phyloP scores from a whole-genome alignment of 2,113 vertebrate genomes.

The Dasyornis broadbenti region DNA sequence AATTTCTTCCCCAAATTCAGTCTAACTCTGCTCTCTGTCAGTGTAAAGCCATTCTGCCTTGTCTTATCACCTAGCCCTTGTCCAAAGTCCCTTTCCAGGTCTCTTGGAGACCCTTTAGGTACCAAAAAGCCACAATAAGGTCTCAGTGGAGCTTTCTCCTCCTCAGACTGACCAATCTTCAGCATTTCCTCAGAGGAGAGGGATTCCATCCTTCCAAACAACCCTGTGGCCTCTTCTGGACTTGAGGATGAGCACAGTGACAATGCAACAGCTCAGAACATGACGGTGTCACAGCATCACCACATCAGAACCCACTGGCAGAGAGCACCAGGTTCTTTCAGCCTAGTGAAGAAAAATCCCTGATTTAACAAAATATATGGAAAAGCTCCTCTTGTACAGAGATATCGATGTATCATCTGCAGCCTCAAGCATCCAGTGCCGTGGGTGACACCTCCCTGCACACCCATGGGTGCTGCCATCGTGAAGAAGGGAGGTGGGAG shows the following conservation, averaged over 20 bases:
- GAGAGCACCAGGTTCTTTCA: not conserved
- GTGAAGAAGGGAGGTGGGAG: not conserved
- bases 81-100: not conserved
- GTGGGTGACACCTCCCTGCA: not conserved
- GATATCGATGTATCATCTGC: not conserved
- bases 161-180: not conserved
- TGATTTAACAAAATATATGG: not conserved
- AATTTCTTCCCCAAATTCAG: not conserved
- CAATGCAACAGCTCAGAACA: not conserved
- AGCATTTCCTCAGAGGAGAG: not conserved
- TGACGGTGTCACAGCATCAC: fast-evolving
- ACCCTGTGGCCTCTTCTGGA: not conserved
- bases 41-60: not conserved
- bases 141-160: not conserved
- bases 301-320: fast-evolving
- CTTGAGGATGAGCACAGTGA: too few relatives aligned
- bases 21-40: not conserved
- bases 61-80: not conserved
- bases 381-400: not conserved
- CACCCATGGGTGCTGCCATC: not conserved
- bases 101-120: not conserved
- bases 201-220: not conserved
- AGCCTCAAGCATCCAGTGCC: fast-evolving
- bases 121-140: not conserved
- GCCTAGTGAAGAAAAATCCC: not conserved